Evolutionary conservation across 2,888 invertebrate species (phyloP), one percentile per base, ranked within the genome.

Genomic region (Conus canariensis): DNA sequence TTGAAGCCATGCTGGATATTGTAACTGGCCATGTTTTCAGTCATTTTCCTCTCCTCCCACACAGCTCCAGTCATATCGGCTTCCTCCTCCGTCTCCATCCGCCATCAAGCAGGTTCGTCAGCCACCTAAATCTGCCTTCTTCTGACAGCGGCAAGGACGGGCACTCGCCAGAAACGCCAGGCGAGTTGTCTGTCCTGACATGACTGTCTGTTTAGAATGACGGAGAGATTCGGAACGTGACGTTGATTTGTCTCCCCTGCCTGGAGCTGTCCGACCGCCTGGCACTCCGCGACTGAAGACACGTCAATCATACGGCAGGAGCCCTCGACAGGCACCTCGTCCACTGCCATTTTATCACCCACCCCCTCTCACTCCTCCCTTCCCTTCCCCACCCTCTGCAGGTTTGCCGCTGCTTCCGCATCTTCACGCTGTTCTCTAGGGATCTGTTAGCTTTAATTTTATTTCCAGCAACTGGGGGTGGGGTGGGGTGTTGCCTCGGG

Each of bases 101-200:
- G 4, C 3, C 45, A 45, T 45, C 45, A 45, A 45, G 45, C 45
- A 45, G 45, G 45, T 45, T 45, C 45, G 4, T 3, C 45, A 4
- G 45, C 45, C 45, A 45, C 45, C 45, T 3, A 45, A 45, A 45
- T 45, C 45, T 45, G 2, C 45, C 45, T 45, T 1, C 45, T 45
- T 1, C 45, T 45, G 45, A 45, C 45, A 45, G 45, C 45, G 45
- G 45, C 45, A 45, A 45, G 45, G 45, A 45, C 45, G 45, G 4
- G 4, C 45, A 45, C 45, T 45, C 45, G 45, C 45, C 45, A 45
- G 60, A 83, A 85, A 85, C 85, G 25, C 85, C 25, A 60, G 60
- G 25, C 16, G 85, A 60, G 85, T 85, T 85, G 85, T 60, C 85
- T 58, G 60, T 85, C 85, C 25, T 64, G 85, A 85, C 85, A 85